Conservation (phyloP, 2,888 invertebrate genomes). For the Dione vanillae region DNA sequence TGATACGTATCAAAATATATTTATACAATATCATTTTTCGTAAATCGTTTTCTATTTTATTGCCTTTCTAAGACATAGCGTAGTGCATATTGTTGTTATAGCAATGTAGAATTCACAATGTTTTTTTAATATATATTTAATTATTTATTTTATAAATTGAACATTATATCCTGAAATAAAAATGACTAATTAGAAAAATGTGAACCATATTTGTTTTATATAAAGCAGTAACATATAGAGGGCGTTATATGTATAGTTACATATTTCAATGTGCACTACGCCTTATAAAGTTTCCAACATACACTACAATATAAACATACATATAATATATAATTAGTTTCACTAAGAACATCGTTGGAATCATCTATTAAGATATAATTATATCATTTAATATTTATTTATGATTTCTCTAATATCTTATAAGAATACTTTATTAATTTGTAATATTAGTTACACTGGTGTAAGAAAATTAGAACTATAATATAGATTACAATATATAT, state of each 20-base stretch:
- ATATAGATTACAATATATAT: too few relatives aligned
- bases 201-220: background rate
- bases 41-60: conserved; percentile 15
- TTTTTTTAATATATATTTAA: background rate
- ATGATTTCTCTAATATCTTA: conserved; percentile 37
- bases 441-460: background rate
- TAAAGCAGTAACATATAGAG: background rate
- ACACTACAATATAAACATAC: conserved; percentile 25
- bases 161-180: too few relatives aligned
- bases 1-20: conserved; percentile 43
- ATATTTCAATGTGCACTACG: conserved; percentile 30
- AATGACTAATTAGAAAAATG: too few relatives aligned
- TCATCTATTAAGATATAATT: conserved; percentile 32
- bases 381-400: conserved; percentile 29
- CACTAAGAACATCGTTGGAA: conserved; percentile 23
- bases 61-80: conserved; percentile 27
- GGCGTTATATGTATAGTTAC: background rate
- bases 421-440: conserved; percentile 31
- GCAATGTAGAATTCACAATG: background rate
- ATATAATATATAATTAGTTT: conserved; percentile 17
- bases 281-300: conserved; percentile 24
- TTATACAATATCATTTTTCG: conserved; percentile 33
- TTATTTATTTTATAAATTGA: background rate
- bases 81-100: conserved; percentile 53
- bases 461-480: background rate